Evolutionary conservation across 2,888 invertebrate species (phyloP), one percentile per base, ranked within the genome.

Genomic region (Ceriagrion tenellum): DNA sequence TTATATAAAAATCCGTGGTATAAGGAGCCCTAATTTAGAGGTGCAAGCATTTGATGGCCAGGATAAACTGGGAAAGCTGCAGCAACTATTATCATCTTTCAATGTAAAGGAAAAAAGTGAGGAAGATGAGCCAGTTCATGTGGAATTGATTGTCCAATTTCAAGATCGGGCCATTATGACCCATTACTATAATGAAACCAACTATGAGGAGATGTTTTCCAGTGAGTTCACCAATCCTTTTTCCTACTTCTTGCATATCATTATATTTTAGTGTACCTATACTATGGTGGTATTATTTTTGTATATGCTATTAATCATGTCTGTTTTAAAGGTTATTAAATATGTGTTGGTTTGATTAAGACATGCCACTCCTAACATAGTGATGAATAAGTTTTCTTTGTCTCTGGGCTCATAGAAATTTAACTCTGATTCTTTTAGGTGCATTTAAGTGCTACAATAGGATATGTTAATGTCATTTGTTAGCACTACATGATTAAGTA

Each of bases 101-200:
- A 47, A 47, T 40, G 26, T 93, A 47, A 30, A 69, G 20, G 93
- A 93, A 26, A 59, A 23, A 0, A 40, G 59, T 12, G 93, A 69
- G 47, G 10, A 93, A 35, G 69, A 93, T 88, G 95, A 95, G 10
- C 59, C 88, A 12, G 56, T 95, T n/a, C 95, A 95, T 95, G 30
- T 95, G 26, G 95, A 95, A 26, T 16, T 95, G 56, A 88, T 95
- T 23, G 20, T 95, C n/a, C 55, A 95, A 30, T 88, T 69, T 88
- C 88, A 95, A 88, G 95, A 59, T 23, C 81, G 74, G n/a, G 95
- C 95, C 30, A 20, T 95, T 16, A 95, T 95, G 88, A 95, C 88
- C 23, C 56, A 95, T 56, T 95, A 95, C 88, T 95, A 88, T 88
- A 95, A 95, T 63, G 95, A 95, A 95, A 95, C 95, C 56, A 88